Percentiles rank a stretch among this genome's conserved stretches.
These are phyloP conservation scores for Decapterus maruadsi DNA, from an alignment of 2,797 vertebrate genomes.

Conservation along the genomic window DNA sequence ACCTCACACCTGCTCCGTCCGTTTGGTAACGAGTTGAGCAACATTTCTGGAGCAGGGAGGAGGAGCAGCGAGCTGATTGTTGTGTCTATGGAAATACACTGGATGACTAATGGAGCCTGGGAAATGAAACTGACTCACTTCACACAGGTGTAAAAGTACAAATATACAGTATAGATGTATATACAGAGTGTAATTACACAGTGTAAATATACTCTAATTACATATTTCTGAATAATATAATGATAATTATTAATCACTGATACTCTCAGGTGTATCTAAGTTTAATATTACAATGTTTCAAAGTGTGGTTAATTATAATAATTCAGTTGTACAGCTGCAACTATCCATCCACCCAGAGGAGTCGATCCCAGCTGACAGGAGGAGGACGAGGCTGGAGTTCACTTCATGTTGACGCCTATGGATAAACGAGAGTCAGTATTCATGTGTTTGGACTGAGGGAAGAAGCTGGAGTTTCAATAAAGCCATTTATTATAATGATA, in stretches of 20 bases:
- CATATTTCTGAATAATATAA: background rate
- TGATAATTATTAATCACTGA: background rate
- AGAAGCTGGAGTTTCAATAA: background rate
- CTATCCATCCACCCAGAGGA: no score
- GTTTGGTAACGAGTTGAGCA: slow-evolving; percentile 39
- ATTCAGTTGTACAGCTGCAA: no score
- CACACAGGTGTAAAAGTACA: no score
- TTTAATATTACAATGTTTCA: background rate
- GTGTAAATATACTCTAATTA: background rate
- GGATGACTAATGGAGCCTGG: slow-evolving; percentile 18
- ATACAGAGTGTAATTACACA: no score
- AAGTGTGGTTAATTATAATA: background rate
- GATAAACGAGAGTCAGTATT: no score
- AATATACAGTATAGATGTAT: no score
- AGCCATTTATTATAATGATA: background rate
- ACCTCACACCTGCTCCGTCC: background rate
- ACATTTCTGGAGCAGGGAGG: slow-evolving; percentile 40
- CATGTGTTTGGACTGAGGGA: no score
- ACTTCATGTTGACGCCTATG: no score
- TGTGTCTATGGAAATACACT: background rate
- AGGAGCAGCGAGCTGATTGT: background rate
- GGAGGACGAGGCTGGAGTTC: no score
- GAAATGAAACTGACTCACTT: background rate
- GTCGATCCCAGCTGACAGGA: no score
- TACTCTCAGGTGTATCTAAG: background rate